Base-by-base conservation (phyloP, 2,797 vertebrate species). In the Todus mexicanus region DNA sequence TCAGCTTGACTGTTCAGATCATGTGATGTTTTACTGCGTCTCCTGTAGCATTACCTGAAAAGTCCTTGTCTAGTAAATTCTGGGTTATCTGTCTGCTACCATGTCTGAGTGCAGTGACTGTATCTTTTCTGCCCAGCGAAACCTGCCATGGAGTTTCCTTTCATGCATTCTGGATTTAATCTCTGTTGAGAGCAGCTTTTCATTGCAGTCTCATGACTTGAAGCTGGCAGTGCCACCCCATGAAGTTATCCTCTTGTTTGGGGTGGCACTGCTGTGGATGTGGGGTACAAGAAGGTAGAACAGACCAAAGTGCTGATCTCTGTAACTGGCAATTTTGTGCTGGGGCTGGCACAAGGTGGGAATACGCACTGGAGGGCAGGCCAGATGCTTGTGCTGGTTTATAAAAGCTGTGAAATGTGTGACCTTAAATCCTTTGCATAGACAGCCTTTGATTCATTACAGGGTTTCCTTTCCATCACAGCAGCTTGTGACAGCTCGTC, bases 151-250 rank as follows among this genome's bases (percentile, higher is more conserved):
- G 37, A 43, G 10, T 71, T 84, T 80, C 6, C 43, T 80, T 68
- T 40, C 2, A 0, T 18, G 25, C 5, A 4, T n/a, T 68, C 54
- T 40, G 19, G 21, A 17, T 72, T 66, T 40, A 42, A 57, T 5
- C 13, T 76, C 27, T 51, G 42, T 48, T 0, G 11, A 68, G 65
- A 75, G 43, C 35, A 76, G 29, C 40, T 73, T 89, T 51, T 50
- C 22, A 7, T 8, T 69, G 54, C 15, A 20, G 35, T 40, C n/a
- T 21, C 10, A 21, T 51, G 2, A 5, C n/a, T n/a, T 45, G 8
- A 20, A 33, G 66, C 33, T 68, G 15, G 17, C 22, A 21, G 29
- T 29, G 26, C 29, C 2, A 3, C 15, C 1, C 2, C 0, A 2
- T 25, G 43, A 37, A 40, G 48, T 56, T 57, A 61, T 61, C n/a